Evolutionary conservation across 30 jellyfish, hydroid and myxozoan species (phyloP).

Genomic region (Hydractinia echinata): DNA sequence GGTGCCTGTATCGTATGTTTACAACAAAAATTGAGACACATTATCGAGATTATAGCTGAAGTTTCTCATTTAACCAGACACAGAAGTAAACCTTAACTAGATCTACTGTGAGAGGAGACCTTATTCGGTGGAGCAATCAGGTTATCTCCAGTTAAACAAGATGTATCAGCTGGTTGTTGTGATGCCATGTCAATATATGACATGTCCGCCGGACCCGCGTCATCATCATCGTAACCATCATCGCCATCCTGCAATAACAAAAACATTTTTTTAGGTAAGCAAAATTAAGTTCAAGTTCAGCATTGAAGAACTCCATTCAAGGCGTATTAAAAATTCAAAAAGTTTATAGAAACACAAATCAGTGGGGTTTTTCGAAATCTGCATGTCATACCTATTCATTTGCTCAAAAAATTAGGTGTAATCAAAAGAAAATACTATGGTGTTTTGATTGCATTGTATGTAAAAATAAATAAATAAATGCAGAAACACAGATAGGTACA

Average conservation of each 20-base stretch:
- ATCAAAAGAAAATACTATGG: no score
- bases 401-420: no score
- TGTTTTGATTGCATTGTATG: no score
- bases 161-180: conserved; percentile 48
- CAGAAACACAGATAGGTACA: background rate
- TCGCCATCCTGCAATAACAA: conserved; percentile 20
- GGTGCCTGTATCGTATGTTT: no score
- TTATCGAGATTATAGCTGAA: background rate
- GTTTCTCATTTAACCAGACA: background rate
- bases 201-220: conserved; percentile 40
- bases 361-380: no score
- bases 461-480: no score
- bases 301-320: background rate
- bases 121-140: conserved; percentile 82
- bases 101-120: conserved; percentile 6
- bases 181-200: conserved; percentile 35
- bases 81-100: background rate
- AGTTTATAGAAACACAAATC: background rate
- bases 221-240: conserved; percentile 57
- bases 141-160: conserved; percentile 62
- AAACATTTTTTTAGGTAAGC: no score
- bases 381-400: no score
- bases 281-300: background rate
- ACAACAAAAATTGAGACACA: no score
- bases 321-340: background rate